Conservation (phyloP, 23 tunicate genomes). For the Clavelina lepadiformis region DNA sequence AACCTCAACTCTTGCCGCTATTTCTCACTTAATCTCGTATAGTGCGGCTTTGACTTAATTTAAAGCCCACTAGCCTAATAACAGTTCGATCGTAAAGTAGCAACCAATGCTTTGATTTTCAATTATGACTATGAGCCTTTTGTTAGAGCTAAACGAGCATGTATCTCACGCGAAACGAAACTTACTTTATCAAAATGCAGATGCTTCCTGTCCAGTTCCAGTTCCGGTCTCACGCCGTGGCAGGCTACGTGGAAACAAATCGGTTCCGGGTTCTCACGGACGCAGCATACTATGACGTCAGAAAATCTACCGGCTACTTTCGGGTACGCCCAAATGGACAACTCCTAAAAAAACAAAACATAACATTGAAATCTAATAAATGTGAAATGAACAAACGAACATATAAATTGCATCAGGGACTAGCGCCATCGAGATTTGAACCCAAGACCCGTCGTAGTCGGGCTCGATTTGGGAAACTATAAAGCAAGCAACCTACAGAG, state of each 20-base stretch:
- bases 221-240: constrained; percentile 90
- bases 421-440: neutral
- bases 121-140: too few relatives aligned
- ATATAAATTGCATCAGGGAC: neutral
- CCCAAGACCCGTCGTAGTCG: neutral
- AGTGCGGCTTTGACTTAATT: too few relatives aligned
- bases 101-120: too few relatives aligned
- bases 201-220: constrained; percentile 83
- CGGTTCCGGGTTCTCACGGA: constrained; percentile 98
- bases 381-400: neutral
- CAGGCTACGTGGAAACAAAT: constrained; percentile 85
- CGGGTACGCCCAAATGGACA: constrained; percentile 97
- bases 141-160: too few relatives aligned
- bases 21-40: neutral
- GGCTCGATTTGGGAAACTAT: too few relatives aligned
- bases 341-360: constrained; percentile 14
- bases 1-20: too few relatives aligned
- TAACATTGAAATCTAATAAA: neutral
- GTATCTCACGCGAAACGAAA: too few relatives aligned
- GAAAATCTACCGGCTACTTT: constrained; percentile 80
- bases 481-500: too few relatives aligned
- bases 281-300: constrained; percentile 82
- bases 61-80: too few relatives aligned
- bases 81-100: too few relatives aligned
- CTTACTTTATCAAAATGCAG: constrained; percentile 86